phyloP scores from a whole-genome alignment of 2,888 invertebrate species.

The Tolmerus cingulatus region DNA sequence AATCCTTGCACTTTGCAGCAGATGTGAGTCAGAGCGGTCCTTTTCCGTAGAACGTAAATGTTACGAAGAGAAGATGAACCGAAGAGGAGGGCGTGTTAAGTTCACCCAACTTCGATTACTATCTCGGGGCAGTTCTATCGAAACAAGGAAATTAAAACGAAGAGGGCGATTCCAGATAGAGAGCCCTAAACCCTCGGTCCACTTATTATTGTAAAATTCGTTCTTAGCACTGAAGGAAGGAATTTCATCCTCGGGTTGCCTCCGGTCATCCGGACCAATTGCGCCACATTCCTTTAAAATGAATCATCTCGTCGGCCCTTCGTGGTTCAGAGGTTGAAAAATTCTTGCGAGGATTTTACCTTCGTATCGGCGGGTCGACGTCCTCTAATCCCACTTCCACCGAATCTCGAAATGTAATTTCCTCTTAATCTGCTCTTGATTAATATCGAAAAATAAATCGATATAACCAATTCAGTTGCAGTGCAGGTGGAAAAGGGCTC shows the following conservation, averaged over 20 bases:
- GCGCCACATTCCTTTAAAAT: constrained; percentile 1
- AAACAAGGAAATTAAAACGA: neutral
- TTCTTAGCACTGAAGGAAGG: neutral
- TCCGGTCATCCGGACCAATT: neutral
- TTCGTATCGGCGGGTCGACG: neutral
- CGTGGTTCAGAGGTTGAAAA: neutral
- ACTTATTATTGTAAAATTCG: neutral
- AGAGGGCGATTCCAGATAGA: neutral
- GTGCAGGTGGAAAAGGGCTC: neutral
- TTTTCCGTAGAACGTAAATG: neutral
- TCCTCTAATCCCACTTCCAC: neutral
- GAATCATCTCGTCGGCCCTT: neutral
- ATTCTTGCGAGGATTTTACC: neutral
- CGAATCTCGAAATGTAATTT: constrained; percentile 28
- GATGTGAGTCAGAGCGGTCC: neutral
- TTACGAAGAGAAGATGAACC: neutral
- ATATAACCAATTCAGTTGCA: neutral
- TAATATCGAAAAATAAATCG: constrained; percentile 2
- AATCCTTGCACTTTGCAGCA: neutral
- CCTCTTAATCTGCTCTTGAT: constrained; percentile 13
- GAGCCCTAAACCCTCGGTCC: neutral
- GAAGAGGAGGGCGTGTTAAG: neutral
- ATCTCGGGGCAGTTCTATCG: neutral
- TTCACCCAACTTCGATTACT: neutral
- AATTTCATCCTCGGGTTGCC: neutral